phyloP scores from a whole-genome alignment of 2,113 vertebrate species.

The Murina feae region DNA sequence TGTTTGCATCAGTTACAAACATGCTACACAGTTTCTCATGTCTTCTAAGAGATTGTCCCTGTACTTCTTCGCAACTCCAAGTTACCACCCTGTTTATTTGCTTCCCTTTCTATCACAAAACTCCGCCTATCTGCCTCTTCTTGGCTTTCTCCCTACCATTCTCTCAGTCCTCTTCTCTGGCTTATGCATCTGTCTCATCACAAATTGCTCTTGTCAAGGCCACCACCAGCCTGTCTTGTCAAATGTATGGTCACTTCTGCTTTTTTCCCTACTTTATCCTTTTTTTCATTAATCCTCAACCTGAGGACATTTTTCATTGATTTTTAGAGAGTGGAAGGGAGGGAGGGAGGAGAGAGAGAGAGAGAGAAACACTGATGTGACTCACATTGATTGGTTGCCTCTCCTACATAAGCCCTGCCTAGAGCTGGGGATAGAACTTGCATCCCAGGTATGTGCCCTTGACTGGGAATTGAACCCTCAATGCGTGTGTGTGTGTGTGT shows the following conservation, averaged over 20 bases:
- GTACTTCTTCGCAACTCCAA: rapidly evolving
- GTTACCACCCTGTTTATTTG: rapidly evolving
- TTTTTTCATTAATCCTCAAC: too few species aligned
- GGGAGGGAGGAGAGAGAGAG: too few species aligned
- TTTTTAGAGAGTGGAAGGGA: too few species aligned
- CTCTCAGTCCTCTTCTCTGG: background rate
- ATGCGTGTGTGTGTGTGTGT: too few species aligned
- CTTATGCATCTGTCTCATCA: background rate
- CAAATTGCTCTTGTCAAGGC: background rate
- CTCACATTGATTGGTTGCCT: too few species aligned
- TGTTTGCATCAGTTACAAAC: rapidly evolving
- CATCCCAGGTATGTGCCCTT: too few species aligned
- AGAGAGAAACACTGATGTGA: too few species aligned
- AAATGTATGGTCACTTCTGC: background rate
- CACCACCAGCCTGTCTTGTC: background rate
- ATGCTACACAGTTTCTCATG: background rate
- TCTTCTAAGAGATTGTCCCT: background rate
- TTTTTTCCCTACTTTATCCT: too few species aligned
- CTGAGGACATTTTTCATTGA: too few species aligned
- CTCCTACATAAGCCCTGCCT: too few species aligned
- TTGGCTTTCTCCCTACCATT: background rate
- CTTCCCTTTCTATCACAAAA: background rate
- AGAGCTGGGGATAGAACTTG: too few species aligned
- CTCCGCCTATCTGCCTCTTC: rapidly evolving
- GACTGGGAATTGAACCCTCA: too few species aligned